A percentile compares a stretch with the other conserved stretches of the same genome.
These are phyloP conservation scores for Poeciliopsis presidionis DNA, from an alignment of 2,797 vertebrate species.

Conservation along the genomic window DNA sequence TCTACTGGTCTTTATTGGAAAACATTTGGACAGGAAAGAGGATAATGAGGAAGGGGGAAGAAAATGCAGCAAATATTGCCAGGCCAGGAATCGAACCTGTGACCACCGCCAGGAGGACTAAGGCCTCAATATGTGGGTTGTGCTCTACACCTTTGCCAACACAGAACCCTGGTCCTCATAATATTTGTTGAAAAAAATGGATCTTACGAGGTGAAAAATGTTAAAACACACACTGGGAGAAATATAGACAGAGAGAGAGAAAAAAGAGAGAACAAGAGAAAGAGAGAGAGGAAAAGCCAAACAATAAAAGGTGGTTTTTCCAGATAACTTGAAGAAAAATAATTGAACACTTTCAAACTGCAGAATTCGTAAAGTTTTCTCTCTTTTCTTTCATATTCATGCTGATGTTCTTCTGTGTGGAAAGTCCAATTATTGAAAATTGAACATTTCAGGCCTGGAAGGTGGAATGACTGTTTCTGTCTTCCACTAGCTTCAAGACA, in stretches of 20 bases:
- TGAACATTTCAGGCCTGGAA: neutral
- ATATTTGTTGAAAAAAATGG: neutral
- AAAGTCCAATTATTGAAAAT: conserved; percentile 1
- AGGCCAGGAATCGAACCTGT: too few relatives aligned
- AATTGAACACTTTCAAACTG: neutral
- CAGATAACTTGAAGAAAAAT: neutral
- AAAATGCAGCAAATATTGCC: too few relatives aligned
- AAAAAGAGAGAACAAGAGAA: neutral
- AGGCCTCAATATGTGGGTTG: too few relatives aligned
- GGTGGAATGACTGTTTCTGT: neutral
- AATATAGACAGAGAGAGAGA: neutral
- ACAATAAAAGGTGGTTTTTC: neutral
- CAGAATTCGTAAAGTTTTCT: neutral
- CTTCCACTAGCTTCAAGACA: neutral
- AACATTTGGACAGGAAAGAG: too few relatives aligned
- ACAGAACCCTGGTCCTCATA: neutral
- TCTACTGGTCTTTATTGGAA: too few relatives aligned
- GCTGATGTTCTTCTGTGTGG: neutral
- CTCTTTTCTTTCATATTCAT: neutral
- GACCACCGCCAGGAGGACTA: too few relatives aligned
- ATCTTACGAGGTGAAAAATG: neutral
- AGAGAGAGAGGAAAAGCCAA: neutral
- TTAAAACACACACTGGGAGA: neutral
- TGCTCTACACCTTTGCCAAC: too few relatives aligned
- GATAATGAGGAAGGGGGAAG: too few relatives aligned